Evolutionary conservation across 1,140 invertebrate species (phyloP), one percentile per base, ranked within the genome.

Genomic region (Triops longicaudatus): DNA sequence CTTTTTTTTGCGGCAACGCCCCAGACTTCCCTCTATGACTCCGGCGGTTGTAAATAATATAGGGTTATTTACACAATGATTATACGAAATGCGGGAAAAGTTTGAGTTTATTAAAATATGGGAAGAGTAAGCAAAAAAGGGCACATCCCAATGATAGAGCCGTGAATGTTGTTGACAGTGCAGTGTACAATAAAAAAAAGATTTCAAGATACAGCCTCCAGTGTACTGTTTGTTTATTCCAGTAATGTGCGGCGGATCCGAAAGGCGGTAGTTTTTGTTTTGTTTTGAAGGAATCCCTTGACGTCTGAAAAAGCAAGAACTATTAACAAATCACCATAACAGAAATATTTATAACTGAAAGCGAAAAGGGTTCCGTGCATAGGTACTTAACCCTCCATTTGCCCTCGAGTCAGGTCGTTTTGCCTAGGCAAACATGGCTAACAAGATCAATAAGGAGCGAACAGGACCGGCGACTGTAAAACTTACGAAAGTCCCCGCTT

Each of bases 1-100:
- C 50, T 22, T 63, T 17, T 63, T 63, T 63, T 63, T 63, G 50
- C 50, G 50, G 22, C 17, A 6, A 22, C 7, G 10, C 50, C 50
- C 22, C 50, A n/a, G 17, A 63, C 22, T 63, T 17, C 50, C 50
- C 50, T 17, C 14, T 63, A 22, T 63, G 50, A 63, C 22, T 63
- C 50, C 22, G 50, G 17, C 50, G 50, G 50, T 63, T 63, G 50
- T 63, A 63, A 63, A 63, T 63, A 63, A 63, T 63, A 63, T 63
- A 63, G 50, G 50, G 50, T 63, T 63, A 63, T 63, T 63, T 63
- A 63, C 50, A 63, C 50, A 63, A 63, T 63, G 50, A 63, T 63
- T 63, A 63, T 63, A 63, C 17, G 50, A 63, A 63, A 17, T 17
- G 14, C 5, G 17, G 50, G 5, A 63, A 22, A 63, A 63, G 22